Percentiles rank a stretch among this genome's conserved stretches.
phyloP scores from a whole-genome alignment of 2,113 vertebrate species.

The Herpetotheres cachinnans region DNA sequence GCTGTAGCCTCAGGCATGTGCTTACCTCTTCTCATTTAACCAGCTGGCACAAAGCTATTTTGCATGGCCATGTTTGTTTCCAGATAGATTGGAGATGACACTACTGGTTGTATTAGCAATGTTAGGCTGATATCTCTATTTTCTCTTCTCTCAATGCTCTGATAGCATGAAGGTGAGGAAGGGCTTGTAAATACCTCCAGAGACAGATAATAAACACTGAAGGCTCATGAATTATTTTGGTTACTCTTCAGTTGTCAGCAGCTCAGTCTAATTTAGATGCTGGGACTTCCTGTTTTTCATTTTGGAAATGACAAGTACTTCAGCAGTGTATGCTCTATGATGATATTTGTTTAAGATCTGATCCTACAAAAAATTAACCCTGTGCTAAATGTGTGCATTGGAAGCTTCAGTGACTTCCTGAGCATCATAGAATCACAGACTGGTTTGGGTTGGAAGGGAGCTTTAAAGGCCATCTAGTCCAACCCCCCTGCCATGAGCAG shows the following conservation, averaged over 20 bases:
- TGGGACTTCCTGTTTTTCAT: background rate
- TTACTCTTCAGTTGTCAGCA: background rate
- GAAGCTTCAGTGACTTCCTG: background rate
- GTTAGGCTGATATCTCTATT: background rate
- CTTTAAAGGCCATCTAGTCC: accelerated
- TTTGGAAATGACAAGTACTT: background rate
- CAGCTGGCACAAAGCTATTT: background rate
- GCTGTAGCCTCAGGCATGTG: background rate
- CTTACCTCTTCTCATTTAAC: background rate
- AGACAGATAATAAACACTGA: background rate
- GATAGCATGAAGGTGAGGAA: background rate
- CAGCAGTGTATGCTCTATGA: background rate
- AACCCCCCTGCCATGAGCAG: background rate
- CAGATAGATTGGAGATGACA: background rate
- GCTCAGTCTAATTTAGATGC: background rate
- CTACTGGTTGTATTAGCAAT: background rate
- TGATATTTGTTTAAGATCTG: background rate
- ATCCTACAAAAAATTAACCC: background rate
- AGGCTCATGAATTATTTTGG: background rate
- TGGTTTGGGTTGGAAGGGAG: background rate
- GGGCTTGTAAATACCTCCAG: background rate
- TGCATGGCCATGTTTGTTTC: background rate
- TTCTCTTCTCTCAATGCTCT: background rate
- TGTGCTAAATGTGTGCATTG: background rate
- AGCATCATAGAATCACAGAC: background rate